Conservation (phyloP, 2,113 vertebrate genomes). For the Siniperca chuatsi region DNA sequence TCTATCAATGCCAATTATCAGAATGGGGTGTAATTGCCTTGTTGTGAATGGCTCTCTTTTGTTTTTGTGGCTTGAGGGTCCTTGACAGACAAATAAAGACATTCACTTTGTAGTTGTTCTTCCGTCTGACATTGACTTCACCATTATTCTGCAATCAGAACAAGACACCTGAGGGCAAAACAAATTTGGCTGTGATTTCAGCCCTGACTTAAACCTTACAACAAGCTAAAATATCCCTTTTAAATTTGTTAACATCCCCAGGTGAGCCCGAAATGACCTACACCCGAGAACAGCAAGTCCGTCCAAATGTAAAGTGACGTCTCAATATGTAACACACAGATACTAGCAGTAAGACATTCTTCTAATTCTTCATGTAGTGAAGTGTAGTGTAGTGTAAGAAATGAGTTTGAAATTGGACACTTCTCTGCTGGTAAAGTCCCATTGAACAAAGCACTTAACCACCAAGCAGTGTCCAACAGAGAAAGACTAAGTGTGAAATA, state of each 20-base stretch:
- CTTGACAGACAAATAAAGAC: slow-evolving; percentile 59
- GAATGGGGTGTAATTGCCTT: slow-evolving; percentile 62
- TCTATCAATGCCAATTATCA: slow-evolving; percentile 75
- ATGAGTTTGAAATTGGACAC: slow-evolving; percentile 23
- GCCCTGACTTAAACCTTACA: slow-evolving; percentile 37
- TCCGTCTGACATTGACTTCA: slow-evolving; percentile 64
- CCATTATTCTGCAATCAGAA: slow-evolving; percentile 59
- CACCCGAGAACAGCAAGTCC: slow-evolving; percentile 36
- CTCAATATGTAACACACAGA: slow-evolving; percentile 24
- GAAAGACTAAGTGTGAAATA: slow-evolving; percentile 57
- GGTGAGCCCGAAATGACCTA: slow-evolving; percentile 38
- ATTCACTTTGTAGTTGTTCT: slow-evolving; percentile 53
- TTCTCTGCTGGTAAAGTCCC: neutral
- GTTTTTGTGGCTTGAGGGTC: slow-evolving; percentile 54
- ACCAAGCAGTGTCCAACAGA: slow-evolving; percentile 11
- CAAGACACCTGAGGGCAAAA: slow-evolving; percentile 65
- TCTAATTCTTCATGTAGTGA: slow-evolving; percentile 24
- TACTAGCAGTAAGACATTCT: slow-evolving; percentile 29
- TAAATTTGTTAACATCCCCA: slow-evolving; percentile 44
- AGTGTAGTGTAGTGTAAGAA: slow-evolving; percentile 10
- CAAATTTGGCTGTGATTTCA: slow-evolving; percentile 73
- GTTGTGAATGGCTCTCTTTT: slow-evolving; percentile 72
- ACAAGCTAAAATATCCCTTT: slow-evolving; percentile 48
- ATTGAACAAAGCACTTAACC: slow-evolving; percentile 33
- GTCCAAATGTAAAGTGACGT: slow-evolving; percentile 37